Evolutionary conservation across 2,888 invertebrate genomes (phyloP).

Genomic region (Orthonevra nobilis): DNA sequence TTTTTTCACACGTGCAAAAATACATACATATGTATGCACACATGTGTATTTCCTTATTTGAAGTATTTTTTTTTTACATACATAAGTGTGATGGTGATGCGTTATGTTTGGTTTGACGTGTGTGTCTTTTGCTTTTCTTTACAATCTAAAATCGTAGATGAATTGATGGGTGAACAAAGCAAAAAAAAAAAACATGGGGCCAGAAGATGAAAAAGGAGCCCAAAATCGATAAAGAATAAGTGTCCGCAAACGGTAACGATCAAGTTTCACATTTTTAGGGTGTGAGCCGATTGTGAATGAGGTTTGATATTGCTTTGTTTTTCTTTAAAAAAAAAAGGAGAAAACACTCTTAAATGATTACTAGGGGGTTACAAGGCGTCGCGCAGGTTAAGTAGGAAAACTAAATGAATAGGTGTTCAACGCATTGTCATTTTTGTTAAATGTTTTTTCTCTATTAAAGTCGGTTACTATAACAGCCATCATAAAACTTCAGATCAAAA

Average conservation of each 20-base stretch:
- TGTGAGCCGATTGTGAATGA: too few relatives aligned
- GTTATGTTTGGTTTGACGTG: neutral
- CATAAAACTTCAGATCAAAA: too few relatives aligned
- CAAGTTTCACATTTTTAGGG: constrained; percentile 1
- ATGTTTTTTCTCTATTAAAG: too few relatives aligned
- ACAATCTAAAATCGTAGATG: constrained; percentile 34
- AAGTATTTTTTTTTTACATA: constrained; percentile 25
- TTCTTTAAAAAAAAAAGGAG: too few relatives aligned
- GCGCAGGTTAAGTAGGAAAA: too few relatives aligned
- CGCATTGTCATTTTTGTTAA: too few relatives aligned
- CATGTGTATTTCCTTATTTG: constrained; percentile 10
- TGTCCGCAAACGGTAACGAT: constrained; percentile 26
- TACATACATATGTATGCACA: neutral
- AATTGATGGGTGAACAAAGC: constrained; percentile 47
- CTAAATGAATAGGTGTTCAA: too few relatives aligned
- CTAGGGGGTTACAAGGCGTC: too few relatives aligned
- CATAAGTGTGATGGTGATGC: constrained; percentile 32
- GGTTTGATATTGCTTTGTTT: too few relatives aligned
- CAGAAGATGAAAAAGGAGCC: constrained; percentile 29
- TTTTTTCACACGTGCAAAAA: constrained; percentile 3
- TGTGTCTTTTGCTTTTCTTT: constrained; percentile 5
- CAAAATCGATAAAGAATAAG: constrained; percentile 47
- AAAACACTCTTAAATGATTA: too few relatives aligned
- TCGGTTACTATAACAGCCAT: too few relatives aligned
- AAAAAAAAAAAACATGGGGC: too few relatives aligned